Conservation (phyloP, 1,140 invertebrate genomes). For the Alviniconcha marisindica region DNA sequence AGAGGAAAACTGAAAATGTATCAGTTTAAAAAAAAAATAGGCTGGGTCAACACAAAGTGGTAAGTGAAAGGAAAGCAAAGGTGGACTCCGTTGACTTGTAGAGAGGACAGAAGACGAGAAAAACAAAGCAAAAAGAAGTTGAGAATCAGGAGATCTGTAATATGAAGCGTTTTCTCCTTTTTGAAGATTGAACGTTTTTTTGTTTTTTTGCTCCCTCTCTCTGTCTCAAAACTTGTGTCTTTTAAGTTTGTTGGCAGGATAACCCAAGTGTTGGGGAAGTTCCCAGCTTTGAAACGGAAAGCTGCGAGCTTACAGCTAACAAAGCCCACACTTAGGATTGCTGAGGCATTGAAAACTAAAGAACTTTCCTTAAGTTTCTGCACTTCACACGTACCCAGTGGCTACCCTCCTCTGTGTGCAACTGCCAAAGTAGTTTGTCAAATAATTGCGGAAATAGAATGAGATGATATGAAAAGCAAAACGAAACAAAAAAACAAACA, state of each 20-base stretch:
- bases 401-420: background rate
- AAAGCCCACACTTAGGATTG: background rate
- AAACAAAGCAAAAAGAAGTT: background rate
- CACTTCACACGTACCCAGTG: background rate
- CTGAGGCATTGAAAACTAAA: constrained; percentile 6
- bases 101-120: background rate
- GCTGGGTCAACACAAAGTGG: too few species aligned
- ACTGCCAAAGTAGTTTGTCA: background rate
- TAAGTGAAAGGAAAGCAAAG: background rate
- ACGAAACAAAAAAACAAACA: background rate
- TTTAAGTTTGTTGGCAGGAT: background rate
- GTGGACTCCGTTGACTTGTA: too few species aligned
- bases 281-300: constrained; percentile 4
- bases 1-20: too few species aligned
- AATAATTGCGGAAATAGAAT: background rate
- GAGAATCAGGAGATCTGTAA: too few species aligned
- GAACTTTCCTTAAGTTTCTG: background rate
- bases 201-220: background rate
- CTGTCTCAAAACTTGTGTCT: background rate
- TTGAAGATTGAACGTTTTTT: background rate
- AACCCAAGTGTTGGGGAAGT: constrained; percentile 8
- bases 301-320: constrained; percentile 2
- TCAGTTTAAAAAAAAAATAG: too few species aligned
- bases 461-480: too few species aligned
- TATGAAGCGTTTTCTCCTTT: too few species aligned